Conservation (phyloP, 92 coral and sea anemone species). For the Epizoanthus rinbou region DNA sequence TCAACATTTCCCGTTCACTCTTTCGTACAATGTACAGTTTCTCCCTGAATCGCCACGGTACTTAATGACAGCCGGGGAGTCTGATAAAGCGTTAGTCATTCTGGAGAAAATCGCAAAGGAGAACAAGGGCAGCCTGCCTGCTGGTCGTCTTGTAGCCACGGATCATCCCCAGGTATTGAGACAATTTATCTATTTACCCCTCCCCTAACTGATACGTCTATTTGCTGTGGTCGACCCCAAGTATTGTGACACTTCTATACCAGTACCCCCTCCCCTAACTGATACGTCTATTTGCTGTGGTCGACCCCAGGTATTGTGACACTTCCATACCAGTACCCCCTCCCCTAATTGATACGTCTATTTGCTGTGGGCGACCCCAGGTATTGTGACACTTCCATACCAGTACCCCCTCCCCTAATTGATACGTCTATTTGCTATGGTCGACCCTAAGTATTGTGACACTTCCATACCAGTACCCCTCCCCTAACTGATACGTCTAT, state of each 20-base stretch:
- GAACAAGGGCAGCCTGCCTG: constrained; percentile 73
- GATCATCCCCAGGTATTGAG: constrained; percentile 55
- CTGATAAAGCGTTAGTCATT: constrained; percentile 69
- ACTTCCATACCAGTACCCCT: background rate
- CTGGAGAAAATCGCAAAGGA: constrained; percentile 79
- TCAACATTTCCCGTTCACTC: too few relatives aligned
- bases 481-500: background rate
- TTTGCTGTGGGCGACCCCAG: background rate
- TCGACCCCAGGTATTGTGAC: background rate
- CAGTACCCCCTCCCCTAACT: background rate
- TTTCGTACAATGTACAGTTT: constrained; percentile 43
- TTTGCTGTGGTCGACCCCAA: background rate
- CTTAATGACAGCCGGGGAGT: constrained; percentile 75
- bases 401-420: background rate
- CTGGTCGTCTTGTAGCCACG: constrained; percentile 70
- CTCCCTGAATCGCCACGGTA: constrained; percentile 96
- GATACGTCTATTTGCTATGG: background rate
- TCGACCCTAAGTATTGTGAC: background rate
- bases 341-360: background rate
- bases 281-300: background rate
- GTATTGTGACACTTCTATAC: background rate
- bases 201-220: background rate
- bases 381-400: background rate
- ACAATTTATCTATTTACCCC: background rate
- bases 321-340: background rate